Conservation (phyloP, 2,797 vertebrate genomes). For the Euthynnus affinis region DNA sequence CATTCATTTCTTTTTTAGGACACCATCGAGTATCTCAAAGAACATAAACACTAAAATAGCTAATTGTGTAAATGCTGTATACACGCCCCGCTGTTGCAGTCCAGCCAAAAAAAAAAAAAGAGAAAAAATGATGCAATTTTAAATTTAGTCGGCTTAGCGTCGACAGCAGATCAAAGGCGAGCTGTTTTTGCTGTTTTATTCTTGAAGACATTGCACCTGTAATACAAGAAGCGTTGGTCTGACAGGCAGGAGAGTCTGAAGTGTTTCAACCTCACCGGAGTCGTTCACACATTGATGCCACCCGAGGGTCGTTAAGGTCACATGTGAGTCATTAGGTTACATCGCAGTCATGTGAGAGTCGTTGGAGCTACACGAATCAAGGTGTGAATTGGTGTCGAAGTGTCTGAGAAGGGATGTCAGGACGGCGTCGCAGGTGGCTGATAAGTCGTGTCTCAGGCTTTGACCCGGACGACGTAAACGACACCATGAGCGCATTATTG, state of each 20-base stretch:
- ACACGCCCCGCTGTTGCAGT: too few relatives aligned
- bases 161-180: background rate
- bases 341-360: background rate
- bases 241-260: background rate
- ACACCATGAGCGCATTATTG: background rate
- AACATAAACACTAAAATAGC: too few relatives aligned
- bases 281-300: constrained; percentile 35
- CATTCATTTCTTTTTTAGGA: too few relatives aligned
- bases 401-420: constrained; percentile 16
- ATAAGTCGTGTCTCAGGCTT: constrained; percentile 6
- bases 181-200: background rate
- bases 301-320: constrained; percentile 14
- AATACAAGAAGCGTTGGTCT: background rate
- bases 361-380: background rate
- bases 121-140: too few relatives aligned
- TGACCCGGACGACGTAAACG: background rate
- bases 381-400: constrained; percentile 41
- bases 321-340: background rate
- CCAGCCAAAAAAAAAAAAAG: too few relatives aligned
- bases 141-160: too few relatives aligned
- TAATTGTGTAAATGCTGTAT: too few relatives aligned
- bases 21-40: too few relatives aligned
- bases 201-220: background rate
- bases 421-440: constrained; percentile 11
- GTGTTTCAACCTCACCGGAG: background rate